These are phyloP conservation scores for Xenopus tropicalis DNA, from an alignment of 2,113 vertebrate species.

Conservation along the genomic window UCB_Xtro_10.0 CM004446.2:82751501-82752000, in stretches of 20 bases:
- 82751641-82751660: conserved; percentile 28
- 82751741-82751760: neutral
- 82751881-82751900: too few relatives aligned
- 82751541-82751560: conserved; percentile 51
- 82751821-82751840: too few relatives aligned
- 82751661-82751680: conserved; percentile 1
- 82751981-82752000: too few relatives aligned
- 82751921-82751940: too few relatives aligned
- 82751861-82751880: too few relatives aligned
- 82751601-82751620: neutral
- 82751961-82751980: too few relatives aligned
- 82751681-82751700: conserved; percentile 50
- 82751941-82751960: too few relatives aligned
- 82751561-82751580: conserved; percentile 1
- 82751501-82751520: conserved; percentile 32
- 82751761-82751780: neutral
- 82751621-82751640: conserved; percentile 15
- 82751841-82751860: too few relatives aligned
- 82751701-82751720: conserved; percentile 29
- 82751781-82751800: conserved; percentile 3
- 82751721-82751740: conserved; percentile 4
- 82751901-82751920: too few relatives aligned
- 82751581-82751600: conserved; percentile 42
- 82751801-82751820: neutral
- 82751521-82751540: conserved; percentile 58